phyloP scores from a whole-genome alignment of 2,113 vertebrate species.

The Prolemur simus region DNA sequence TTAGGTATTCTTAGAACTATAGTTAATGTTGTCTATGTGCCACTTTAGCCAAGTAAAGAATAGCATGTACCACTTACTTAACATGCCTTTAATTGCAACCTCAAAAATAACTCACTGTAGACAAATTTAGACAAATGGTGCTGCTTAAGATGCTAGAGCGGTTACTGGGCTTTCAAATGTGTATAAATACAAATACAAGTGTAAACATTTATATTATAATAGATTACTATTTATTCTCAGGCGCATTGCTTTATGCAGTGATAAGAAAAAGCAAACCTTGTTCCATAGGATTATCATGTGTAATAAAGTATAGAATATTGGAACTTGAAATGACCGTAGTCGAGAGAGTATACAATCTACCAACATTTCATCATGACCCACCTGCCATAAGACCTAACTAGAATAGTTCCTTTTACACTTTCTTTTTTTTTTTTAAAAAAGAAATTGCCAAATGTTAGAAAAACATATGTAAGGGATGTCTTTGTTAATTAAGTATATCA shows the following conservation, averaged over 20 bases:
- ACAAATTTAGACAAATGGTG: constrained; percentile 43
- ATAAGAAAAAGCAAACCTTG: constrained; percentile 26
- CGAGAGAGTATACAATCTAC: not conserved
- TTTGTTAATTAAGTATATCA: constrained; percentile 47
- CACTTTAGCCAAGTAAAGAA: constrained; percentile 14
- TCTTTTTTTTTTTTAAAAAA: not conserved
- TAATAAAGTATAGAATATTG: constrained; percentile 40
- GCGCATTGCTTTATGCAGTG: constrained; percentile 2
- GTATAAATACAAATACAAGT: constrained; percentile 2
- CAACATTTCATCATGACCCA: constrained; percentile 45
- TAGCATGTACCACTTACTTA: not conserved
- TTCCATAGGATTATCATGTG: not conserved
- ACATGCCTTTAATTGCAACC: not conserved
- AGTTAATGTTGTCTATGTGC: not conserved
- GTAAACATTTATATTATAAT: not conserved
- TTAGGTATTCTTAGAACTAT: constrained; percentile 54
- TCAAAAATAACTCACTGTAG: constrained; percentile 44
- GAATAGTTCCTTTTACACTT: constrained; percentile 7
- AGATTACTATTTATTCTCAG: constrained; percentile 33
- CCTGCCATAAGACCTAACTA: not conserved
- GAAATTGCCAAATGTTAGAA: constrained; percentile 14
- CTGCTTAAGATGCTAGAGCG: not conserved
- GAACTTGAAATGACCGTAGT: constrained; percentile 34
- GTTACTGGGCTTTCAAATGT: constrained; percentile 53
- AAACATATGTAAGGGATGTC: not conserved